These are phyloP conservation scores for Drosophila quadrilineata DNA, from an alignment of 1,140 invertebrate species.

Conservation along the genomic window DNA sequence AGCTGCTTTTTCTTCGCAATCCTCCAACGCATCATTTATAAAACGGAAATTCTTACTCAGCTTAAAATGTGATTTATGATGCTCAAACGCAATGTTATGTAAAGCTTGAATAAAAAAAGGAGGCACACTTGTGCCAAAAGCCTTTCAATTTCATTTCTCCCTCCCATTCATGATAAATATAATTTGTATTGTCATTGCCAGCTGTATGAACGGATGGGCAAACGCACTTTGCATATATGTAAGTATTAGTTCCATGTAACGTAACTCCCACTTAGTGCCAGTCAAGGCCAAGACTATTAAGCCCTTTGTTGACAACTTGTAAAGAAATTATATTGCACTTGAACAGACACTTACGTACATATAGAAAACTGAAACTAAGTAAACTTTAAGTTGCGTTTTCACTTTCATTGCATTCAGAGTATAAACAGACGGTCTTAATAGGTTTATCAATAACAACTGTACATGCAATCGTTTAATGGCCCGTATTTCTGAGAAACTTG, in stretches of 20 bases:
- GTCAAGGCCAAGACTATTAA: conserved; percentile 9
- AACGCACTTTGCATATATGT: conserved; percentile 3
- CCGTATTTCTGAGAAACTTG: no score
- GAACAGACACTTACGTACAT: no score
- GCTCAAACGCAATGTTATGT: not conserved
- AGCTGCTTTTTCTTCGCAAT: no score
- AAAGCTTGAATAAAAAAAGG: not conserved
- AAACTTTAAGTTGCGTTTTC: no score
- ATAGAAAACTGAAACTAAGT: no score
- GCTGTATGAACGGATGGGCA: not conserved
- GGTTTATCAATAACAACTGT: no score
- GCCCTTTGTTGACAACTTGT: conserved; percentile 4
- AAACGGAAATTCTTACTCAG: not conserved
- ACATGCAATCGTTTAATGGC: no score
- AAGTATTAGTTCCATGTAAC: not conserved
- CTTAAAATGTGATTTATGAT: conserved; percentile 6
- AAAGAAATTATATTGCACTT: not conserved
- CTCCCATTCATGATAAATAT: conserved; percentile 13
- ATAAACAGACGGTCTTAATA: no score
- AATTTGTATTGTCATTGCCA: conserved; percentile 5
- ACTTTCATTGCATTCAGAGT: no score
- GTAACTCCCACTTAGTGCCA: not conserved
- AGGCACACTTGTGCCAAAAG: no score
- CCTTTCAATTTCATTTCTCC: no score
- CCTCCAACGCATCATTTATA: conserved; percentile 18